Conservation (phyloP, 2,888 invertebrate genomes). For the Eutolmus rufibarbis region DNA sequence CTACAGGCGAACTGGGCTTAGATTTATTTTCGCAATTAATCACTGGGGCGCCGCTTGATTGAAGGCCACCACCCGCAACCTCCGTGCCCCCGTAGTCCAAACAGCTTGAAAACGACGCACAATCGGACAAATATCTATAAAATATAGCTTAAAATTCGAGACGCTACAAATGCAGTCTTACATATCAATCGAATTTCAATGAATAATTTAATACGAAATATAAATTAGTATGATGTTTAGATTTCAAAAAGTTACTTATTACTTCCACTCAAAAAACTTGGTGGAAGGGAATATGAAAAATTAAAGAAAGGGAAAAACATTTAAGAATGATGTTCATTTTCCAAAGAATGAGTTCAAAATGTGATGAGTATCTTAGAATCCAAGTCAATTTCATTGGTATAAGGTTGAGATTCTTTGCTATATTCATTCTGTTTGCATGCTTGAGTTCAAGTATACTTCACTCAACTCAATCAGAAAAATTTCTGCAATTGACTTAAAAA, state of each 20-base stretch:
- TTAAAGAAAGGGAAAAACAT: no score
- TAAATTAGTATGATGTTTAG: background rate
- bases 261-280: background rate
- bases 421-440: no score
- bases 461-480: no score
- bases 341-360: no score
- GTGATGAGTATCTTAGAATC: no score
- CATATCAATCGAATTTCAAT: background rate
- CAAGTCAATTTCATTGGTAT: no score
- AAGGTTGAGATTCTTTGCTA: no score
- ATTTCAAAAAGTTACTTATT: background rate
- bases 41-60: background rate
- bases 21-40: conserved; percentile 1
- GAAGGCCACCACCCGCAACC: background rate
- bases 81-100: background rate
- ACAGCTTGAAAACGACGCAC: background rate
- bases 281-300: no score
- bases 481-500: no score
- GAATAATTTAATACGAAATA: background rate
- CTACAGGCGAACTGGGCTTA: background rate
- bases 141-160: background rate
- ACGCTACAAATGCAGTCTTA: no score
- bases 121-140: background rate
- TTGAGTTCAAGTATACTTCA: no score
- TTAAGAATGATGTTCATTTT: no score